Base-by-base conservation (phyloP, 1,140 invertebrate species). In the Drosophila truncata region DNA sequence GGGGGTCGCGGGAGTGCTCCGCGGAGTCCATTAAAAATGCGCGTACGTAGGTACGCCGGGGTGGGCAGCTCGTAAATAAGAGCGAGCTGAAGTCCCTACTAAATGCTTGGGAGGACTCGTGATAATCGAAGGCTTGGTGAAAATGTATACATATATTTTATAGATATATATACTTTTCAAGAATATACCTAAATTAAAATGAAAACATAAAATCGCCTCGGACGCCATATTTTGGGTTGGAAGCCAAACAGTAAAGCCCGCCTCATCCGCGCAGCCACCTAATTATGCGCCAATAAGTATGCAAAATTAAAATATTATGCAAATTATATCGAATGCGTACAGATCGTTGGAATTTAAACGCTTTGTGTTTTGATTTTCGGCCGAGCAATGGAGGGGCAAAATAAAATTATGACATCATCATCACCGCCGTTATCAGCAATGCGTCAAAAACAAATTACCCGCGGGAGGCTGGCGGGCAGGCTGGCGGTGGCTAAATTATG, bases 261-360 rank as follows among this genome's bases (percentile, higher is more conserved):
- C 57, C 27, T 44, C 31, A 25, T 29, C 20, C 46, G 49, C 42
- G 23, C 39, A 67, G 73, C 57, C 65, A 75, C 71, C 77, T 87
- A 87, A 87, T 86, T 86, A 86, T 83, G 72, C 65, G 80, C 64
- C 77, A 80, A 88, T 87, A 83, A 80, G 72, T 71, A 78, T 78
- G 73, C 69, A 71, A 78, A 81, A 84, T 84, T 84, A 74, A 81
- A 88, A 90, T 81, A 80, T 90, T 87, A 88, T 87, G 84, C 84
- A 87, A 87, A 87, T 87, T 81, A 74, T 49, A 64, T 25, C 5
- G 44, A 80, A 60, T 57, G 66, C 52, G 64, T 33, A 74, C 54
- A 64, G 65, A 64, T 31, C 69, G 69, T 52, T 47, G 67, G 71
- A 69, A 71, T 80, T 86, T 71, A 64, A 83, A 88, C 69, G 83